phyloP scores from a whole-genome alignment of 2,888 invertebrate species.

The Lasioglossum leucozonium region DNA sequence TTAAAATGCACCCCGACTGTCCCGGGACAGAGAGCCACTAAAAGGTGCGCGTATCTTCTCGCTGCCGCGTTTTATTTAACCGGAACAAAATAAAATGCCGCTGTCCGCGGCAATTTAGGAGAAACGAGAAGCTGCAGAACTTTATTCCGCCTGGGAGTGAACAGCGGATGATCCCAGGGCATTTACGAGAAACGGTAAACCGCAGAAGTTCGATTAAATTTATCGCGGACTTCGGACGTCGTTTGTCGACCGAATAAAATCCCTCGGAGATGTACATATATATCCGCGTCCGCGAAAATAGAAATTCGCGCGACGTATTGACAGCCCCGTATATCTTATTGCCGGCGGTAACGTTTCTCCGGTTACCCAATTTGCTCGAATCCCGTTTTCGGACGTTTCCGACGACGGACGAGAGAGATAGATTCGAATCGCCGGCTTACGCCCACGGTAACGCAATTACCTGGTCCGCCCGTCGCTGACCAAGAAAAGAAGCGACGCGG shows the following conservation, averaged over 20 bases:
- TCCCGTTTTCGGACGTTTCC: neutral
- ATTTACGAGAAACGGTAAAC: neutral
- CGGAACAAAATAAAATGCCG: neutral
- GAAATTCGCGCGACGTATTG: neutral
- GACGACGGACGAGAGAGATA: neutral
- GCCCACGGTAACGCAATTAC: slow-evolving; percentile 50
- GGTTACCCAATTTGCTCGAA: neutral
- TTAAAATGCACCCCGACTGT: no score
- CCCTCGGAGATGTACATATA: neutral
- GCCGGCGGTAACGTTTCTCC: neutral
- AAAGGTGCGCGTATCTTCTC: neutral
- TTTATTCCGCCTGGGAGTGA: neutral
- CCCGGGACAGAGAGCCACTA: no score
- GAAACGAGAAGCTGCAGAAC: neutral
- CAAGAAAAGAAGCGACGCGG: slow-evolving; percentile 34
- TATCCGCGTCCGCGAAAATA: neutral
- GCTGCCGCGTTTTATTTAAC: neutral
- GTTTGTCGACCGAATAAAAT: neutral
- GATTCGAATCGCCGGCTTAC: slow-evolving; percentile 32
- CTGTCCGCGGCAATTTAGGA: neutral
- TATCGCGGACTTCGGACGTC: neutral
- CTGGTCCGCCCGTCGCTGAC: slow-evolving; percentile 8
- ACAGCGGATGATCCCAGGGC: neutral
- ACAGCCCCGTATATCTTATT: neutral
- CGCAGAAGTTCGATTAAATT: neutral